Base-by-base conservation (phyloP, 2,797 vertebrate genomes). In the Phylloscopus collybita region DNA sequence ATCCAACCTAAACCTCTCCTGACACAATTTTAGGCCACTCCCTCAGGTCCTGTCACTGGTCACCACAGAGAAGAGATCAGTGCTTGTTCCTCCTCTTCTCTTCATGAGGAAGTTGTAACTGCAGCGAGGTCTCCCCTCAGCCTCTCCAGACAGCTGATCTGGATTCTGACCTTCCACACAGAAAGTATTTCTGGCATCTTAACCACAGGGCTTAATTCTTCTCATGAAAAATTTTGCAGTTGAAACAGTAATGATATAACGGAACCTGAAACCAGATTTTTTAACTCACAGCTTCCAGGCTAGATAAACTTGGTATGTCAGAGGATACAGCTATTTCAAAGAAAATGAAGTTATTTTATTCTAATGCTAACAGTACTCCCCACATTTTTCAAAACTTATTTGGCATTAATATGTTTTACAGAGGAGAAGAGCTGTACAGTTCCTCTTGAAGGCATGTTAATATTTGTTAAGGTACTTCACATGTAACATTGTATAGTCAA, bases 61-160 rank as follows among this genome's bases (percentile, higher is more conserved):
- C 34, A 42, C 26, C 47, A 67, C 6, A 45, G 3, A n/a, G 44
- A 23, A 29, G 6, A n/a, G 9, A 38, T 38, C n/a, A 26, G 16
- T 21, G n/a, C 11, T 8, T 47, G 17, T 8, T 17, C 9, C 10
- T 59, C 5, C 29, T 12, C 21, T 9, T n/a, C 11, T 8, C 11
- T 6, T 40, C 9, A 4, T 1, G 1, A 73, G 25, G 26, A 67
- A 27, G 3, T 4, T 51, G 3, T 10, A 51, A 26, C 7, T 34
- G 17, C 8, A 34, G 1, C 42, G 69, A 40, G 17, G 21, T 67
- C 20, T 67, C 11, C 4, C 8, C 54, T 47, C 25, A 47, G 14
- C 13, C 23, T 66, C n/a, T 67, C 34, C 12, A 54, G 8, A 34
- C 26, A 80, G 13, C 5, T 72, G 9, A 71, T 47, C 4, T 36